Percentiles rank a stretch among this genome's conserved stretches.
These are phyloP conservation scores for Patella caerulea DNA, from an alignment of 2,888 invertebrate species.

Conservation along the genomic window DNA sequence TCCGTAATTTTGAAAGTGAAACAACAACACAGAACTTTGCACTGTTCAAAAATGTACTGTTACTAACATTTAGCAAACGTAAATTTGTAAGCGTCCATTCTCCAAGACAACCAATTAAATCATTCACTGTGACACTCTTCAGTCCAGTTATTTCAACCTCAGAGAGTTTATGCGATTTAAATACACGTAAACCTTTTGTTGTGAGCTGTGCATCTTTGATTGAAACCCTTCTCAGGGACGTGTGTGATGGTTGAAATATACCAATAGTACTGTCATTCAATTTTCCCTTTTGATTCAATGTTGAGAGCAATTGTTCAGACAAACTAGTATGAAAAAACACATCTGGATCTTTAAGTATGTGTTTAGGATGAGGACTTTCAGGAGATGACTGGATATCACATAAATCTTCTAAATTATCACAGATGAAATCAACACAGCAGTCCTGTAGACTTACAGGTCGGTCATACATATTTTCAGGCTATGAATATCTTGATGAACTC, in stretches of 20 bases:
- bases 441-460: constrained; percentile 78
- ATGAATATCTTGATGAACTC: no score
- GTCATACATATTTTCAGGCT: constrained; percentile 75
- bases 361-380: constrained; percentile 44
- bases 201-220: constrained; percentile 77
- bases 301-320: constrained; percentile 71
- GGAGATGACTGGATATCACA: constrained; percentile 65
- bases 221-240: constrained; percentile 76
- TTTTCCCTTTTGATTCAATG: constrained; percentile 76
- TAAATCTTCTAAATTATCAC: constrained; percentile 77
- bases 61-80: constrained; percentile 77
- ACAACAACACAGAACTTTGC: constrained; percentile 77
- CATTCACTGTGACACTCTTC: constrained; percentile 75
- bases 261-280: constrained; percentile 77
- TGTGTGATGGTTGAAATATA: constrained; percentile 77
- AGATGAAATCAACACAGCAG: constrained; percentile 78
- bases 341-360: constrained; percentile 61
- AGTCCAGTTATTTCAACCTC: constrained; percentile 78
- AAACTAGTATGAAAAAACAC: constrained; percentile 64
- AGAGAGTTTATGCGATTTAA: constrained; percentile 78
- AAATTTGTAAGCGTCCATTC: constrained; percentile 79
- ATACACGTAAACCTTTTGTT: constrained; percentile 76
- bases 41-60: constrained; percentile 77
- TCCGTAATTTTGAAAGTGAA: constrained; percentile 77
- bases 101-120: constrained; percentile 78